These are phyloP conservation scores for Melanotus villosus DNA, from an alignment of 2,888 invertebrate species.

Conservation along the genomic window DNA sequence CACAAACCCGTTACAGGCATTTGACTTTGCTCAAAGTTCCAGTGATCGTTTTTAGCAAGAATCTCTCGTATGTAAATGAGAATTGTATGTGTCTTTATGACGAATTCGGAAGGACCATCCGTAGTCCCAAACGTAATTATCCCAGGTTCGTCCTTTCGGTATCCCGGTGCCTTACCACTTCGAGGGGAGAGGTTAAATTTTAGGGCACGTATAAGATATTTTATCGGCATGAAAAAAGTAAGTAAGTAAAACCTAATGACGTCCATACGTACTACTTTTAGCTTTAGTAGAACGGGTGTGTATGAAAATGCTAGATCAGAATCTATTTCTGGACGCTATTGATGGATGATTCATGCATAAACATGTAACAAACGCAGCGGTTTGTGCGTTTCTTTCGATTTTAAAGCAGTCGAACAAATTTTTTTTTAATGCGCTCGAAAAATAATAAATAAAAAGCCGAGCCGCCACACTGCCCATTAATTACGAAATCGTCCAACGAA, in stretches of 20 bases:
- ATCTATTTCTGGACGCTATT: constrained; percentile 42
- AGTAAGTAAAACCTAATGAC: background rate
- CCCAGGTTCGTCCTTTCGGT: background rate
- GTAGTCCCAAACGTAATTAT: constrained; percentile 6
- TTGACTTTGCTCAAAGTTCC: too few relatives aligned
- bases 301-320: constrained; percentile 31
- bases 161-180: background rate
- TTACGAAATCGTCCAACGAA: background rate
- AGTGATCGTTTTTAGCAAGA: too few relatives aligned
- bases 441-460: background rate
- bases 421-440: background rate
- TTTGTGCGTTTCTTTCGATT: too few relatives aligned
- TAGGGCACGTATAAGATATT: too few relatives aligned
- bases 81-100: background rate
- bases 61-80: background rate
- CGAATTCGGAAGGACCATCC: background rate
- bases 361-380: constrained; percentile 26
- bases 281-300: constrained; percentile 5
- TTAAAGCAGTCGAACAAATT: too few relatives aligned
- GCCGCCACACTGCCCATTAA: too few relatives aligned
- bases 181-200: background rate
- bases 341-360: constrained; percentile 45
- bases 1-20: too few relatives aligned
- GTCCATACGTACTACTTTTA: constrained; percentile 22
- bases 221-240: too few relatives aligned